Conservation (phyloP, 2,888 invertebrate species). For the Allygus modestus region DNA sequence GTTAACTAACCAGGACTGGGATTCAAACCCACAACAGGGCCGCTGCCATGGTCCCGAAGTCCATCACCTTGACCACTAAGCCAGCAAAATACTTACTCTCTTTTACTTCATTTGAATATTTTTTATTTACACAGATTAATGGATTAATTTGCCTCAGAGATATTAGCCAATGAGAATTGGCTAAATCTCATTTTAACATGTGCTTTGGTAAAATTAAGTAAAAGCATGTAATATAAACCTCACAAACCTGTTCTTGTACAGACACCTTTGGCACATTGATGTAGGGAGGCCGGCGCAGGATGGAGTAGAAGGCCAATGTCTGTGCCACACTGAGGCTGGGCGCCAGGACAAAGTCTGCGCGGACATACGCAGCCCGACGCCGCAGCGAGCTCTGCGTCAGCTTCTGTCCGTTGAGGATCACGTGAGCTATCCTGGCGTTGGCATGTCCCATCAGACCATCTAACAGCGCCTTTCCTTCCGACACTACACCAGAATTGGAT, state of each 20-base stretch:
- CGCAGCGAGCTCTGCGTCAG: conserved; percentile 84
- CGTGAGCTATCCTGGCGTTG: conserved; percentile 76
- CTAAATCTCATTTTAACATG: too few species aligned
- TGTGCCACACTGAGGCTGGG: conserved; percentile 94
- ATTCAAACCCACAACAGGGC: too few species aligned
- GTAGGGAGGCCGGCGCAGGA: conserved; percentile 68
- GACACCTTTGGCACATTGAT: conserved; percentile 68
- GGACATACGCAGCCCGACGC: conserved; percentile 86
- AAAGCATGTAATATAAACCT: too few species aligned
- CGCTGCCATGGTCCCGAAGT: too few species aligned
- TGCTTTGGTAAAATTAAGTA: too few species aligned
- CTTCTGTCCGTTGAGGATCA: conserved; percentile 91
- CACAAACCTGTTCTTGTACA: conserved; percentile 68
- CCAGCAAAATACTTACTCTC: too few species aligned
- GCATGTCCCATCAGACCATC: conserved; percentile 89
- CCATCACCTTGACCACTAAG: too few species aligned
- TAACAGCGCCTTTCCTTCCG: conserved; percentile 91
- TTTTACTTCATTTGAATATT: too few species aligned
- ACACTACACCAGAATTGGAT: conserved; percentile 78
- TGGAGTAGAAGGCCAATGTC: conserved; percentile 83
- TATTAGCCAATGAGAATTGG: too few species aligned
- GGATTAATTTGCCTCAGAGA: too few species aligned
- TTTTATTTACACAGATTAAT: too few species aligned
- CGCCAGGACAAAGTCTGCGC: conserved; percentile 86
- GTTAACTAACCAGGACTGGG: too few species aligned